Base-by-base conservation (phyloP, 1,140 invertebrate genomes). In the Glossosoma conforme region DNA sequence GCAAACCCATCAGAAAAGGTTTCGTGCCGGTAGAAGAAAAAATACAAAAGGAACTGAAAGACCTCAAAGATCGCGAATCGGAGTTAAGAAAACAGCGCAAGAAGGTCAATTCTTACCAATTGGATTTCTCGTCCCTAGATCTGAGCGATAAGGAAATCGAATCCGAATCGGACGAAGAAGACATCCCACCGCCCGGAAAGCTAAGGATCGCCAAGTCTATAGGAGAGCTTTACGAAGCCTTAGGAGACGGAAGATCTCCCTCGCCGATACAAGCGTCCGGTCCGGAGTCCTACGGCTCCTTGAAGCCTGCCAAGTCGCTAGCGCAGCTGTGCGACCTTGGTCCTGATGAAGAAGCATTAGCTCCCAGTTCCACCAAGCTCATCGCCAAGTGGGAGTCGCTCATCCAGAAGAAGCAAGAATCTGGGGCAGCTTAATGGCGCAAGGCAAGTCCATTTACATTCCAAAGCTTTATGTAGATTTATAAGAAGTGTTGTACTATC, bases 11-110 rank as follows among this genome's bases (percentile, higher is more conserved):
- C 15, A 70, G 83, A 20, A 81, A 80, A 19, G 82, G 82, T 15
- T 85, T 78, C 58, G 77, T 83, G 1, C 82, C 83, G 1, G 84
- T 86, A 1, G 85, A 87, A 62, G 80, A 85, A 54, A 88, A 87
- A 64, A 89, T 89, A 45, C 84, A 88, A 62, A 83, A 83, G 47
- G 86, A 89, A 65, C 66, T 89, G 20, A 75, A 78, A 63, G 84
- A 87, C 57, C 84, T 88, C 75, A 84, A 83, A 59, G 77, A 79
- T 30, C 72, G 86, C 30, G 86, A 89, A 60, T 77, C 82, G 44
- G 86, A 89, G 60, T 67, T 89, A 10, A 87, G 83, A 76, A 82
- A 73, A 40, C 70, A 75, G 63, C 68, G 76, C 30, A 72, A 68
- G 53, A 77, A 77, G 53, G 55, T 64, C 36, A 67, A 69, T 44